Evolutionary conservation across 37 sponge, comb jelly and placozoan species (phyloP), one percentile per base, ranked within the genome.

Genomic region (Petrosia ficiformis): DNA sequence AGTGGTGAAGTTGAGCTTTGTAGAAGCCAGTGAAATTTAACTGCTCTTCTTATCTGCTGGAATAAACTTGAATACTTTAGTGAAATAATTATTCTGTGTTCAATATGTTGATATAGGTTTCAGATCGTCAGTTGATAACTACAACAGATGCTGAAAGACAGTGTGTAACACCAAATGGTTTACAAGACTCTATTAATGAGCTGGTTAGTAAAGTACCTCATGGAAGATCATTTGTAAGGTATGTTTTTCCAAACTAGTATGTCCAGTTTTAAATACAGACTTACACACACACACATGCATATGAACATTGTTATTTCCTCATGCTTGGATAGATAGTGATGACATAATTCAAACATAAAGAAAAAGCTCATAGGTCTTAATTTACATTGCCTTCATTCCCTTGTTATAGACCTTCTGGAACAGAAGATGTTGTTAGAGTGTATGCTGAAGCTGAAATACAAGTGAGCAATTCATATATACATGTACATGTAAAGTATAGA

Each of bases 361-460:
- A n/a, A n/a, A n/a, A n/a, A n/a, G n/a, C n/a, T n/a, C n/a, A n/a
- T n/a, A n/a, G n/a, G n/a, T n/a, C n/a, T n/a, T n/a, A n/a, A n/a
- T n/a, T n/a, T n/a, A n/a, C n/a, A n/a, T n/a, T n/a, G n/a, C n/a
- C n/a, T n/a, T n/a, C n/a, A n/a, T n/a, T n/a, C n/a, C n/a, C n/a
- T n/a, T n/a, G n/a, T n/a, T n/a, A n/a, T n/a, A 94, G 96, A 70
- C 98, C 98, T 1, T 94, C 95, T 58, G 98, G 98, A 2, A 97
- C 98, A 25, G 98, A 97, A 64, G 95, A 97, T 68, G 83, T 91
- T 22, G 98, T 97, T n/a, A 77, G 98, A 42, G 90, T 97, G 35
- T 94, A 97, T 81, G 95, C 93, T 68, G 98, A 97, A 72, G 95
- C 95, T 37, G 87, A 82, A 4, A 92, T 85, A 29, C 87, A 89